A percentile compares a stretch with the other conserved stretches of the same genome.
phyloP scores from a whole-genome alignment of 2,888 invertebrate species.

The Aspidiotus rigidus region DNA sequence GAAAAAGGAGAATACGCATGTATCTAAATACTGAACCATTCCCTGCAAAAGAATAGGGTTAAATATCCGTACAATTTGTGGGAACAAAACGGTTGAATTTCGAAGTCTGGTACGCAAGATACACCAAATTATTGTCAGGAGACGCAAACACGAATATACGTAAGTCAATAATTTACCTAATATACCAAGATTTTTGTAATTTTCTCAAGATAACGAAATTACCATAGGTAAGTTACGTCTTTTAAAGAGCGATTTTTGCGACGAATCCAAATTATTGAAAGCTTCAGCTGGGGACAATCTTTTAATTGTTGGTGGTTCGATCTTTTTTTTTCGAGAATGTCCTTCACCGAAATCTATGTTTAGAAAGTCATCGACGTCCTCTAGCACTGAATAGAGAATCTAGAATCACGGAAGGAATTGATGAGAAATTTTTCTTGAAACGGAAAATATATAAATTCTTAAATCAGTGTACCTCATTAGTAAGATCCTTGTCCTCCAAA shows the following conservation, averaged over 20 bases:
- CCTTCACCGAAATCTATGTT: background rate
- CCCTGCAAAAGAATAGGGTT: conserved; percentile 14
- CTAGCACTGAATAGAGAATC: conserved; percentile 14
- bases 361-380: background rate
- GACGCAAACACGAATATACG: background rate
- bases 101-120: too few species aligned
- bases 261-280: conserved; percentile 34
- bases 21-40: conserved; percentile 34
- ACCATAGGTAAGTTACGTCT: conserved; percentile 35
- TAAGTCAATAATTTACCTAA: background rate
- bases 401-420: background rate
- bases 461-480: conserved; percentile 15
- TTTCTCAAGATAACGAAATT: conserved; percentile 21
- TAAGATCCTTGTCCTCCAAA: conserved; percentile 15
- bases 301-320: conserved; percentile 15
- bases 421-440: background rate
- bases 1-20: conserved; percentile 32
- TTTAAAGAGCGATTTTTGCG: conserved; percentile 34
- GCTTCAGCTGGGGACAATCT: conserved; percentile 26
- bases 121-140: too few species aligned
- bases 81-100: background rate
- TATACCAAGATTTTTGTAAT: conserved; percentile 20
- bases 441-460: background rate
- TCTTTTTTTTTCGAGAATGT: conserved; percentile 14
- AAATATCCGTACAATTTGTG: background rate